These are phyloP conservation scores for Grammomys surdaster DNA, from an alignment of 2,113 vertebrate genomes.

Conservation along the genomic window DNA sequence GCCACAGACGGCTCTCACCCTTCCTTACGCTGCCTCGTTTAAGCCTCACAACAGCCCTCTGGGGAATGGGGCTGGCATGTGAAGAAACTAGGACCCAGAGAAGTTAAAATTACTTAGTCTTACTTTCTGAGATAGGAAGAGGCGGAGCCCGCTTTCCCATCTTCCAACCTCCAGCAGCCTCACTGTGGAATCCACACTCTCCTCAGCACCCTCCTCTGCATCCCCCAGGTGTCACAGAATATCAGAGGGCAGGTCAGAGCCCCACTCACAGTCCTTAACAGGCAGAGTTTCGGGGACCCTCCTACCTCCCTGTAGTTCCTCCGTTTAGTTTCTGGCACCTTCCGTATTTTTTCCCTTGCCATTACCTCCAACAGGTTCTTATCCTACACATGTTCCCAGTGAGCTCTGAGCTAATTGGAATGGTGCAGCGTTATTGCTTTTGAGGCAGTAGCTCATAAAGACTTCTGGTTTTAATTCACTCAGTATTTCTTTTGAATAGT, in stretches of 20 bases:
- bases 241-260: neutral
- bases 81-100: neutral
- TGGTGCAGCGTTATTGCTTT: neutral
- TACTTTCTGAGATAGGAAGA: neutral
- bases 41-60: neutral
- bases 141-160: neutral
- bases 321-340: neutral
- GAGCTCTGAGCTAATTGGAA: conserved; percentile 45
- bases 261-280: neutral
- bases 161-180: neutral
- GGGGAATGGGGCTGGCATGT: neutral
- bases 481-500: conserved; percentile 57
- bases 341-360: neutral
- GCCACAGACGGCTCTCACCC: neutral
- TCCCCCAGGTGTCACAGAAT: neutral
- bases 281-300: neutral
- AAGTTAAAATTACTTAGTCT: neutral
- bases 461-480: conserved; percentile 53
- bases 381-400: neutral
- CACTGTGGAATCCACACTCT: neutral
- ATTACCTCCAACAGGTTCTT: neutral
- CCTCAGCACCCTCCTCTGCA: neutral
- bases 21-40: neutral
- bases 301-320: neutral
- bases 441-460: conserved; percentile 26